phyloP scores from a whole-genome alignment of 2,113 vertebrate genomes.

The Amia ocellicauda region DNA sequence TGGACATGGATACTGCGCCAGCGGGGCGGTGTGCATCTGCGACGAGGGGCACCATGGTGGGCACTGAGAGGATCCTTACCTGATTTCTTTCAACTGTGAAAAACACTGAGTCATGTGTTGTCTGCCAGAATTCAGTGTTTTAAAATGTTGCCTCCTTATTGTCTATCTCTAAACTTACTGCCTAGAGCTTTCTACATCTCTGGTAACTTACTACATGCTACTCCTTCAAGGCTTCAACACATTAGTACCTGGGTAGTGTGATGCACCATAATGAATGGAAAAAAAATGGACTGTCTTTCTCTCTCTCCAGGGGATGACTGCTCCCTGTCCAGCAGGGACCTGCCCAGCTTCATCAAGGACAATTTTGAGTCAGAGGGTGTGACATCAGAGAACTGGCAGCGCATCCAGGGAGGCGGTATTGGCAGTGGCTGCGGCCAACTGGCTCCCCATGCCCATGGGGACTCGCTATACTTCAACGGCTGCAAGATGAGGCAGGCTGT shows the following conservation, averaged over 20 bases:
- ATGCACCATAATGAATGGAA: too few relatives aligned
- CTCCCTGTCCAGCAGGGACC: constrained; percentile 82
- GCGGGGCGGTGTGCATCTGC: constrained; percentile 88
- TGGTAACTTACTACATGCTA: background rate
- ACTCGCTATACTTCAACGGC: constrained; percentile 95
- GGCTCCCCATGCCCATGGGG: constrained; percentile 91
- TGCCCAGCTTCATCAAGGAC: constrained; percentile 95
- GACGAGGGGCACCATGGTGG: constrained; percentile 89
- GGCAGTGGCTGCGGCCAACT: constrained; percentile 95
- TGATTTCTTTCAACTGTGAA: too few relatives aligned
- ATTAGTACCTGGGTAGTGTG: too few relatives aligned
- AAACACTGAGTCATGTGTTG: too few relatives aligned
- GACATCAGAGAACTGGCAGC: constrained; percentile 92
- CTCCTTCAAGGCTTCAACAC: background rate
- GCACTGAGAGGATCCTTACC: constrained; percentile 1
- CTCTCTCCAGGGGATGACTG: constrained; percentile 82
- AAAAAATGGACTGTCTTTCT: too few relatives aligned
- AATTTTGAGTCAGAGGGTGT: constrained; percentile 92
- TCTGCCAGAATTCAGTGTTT: too few relatives aligned
- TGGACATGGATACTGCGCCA: constrained; percentile 88
- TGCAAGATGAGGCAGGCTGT: constrained; percentile 93
- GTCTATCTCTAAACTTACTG: background rate
- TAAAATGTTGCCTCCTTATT: background rate
- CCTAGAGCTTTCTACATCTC: background rate
- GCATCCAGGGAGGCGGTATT: constrained; percentile 88